Percentiles rank a stretch among this genome's conserved stretches.
These are phyloP conservation scores for Chaetops frenatus DNA, from an alignment of 2,113 vertebrate species.

Conservation along the genomic window DNA sequence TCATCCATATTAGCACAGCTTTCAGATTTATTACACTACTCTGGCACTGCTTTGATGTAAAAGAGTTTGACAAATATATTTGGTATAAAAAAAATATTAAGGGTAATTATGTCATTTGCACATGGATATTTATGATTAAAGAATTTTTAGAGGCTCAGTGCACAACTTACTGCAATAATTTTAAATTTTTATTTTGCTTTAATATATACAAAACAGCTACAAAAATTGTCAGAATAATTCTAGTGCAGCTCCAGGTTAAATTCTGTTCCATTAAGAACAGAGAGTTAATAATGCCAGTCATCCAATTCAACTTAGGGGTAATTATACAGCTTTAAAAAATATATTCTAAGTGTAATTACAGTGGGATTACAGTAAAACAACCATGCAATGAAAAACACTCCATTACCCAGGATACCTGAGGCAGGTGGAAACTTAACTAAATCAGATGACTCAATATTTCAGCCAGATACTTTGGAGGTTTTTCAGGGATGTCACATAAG, in stretches of 20 bases:
- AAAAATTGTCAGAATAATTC: neutral
- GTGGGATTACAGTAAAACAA: neutral
- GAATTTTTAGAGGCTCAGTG: neutral
- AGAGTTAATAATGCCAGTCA: neutral
- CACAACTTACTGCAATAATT: neutral
- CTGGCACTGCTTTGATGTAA: neutral
- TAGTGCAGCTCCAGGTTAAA: neutral
- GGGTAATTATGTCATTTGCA: neutral
- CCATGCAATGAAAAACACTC: neutral
- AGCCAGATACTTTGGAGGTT: neutral
- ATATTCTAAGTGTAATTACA: neutral
- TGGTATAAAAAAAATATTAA: neutral
- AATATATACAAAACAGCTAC: neutral
- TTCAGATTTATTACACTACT: neutral
- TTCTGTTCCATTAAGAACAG: neutral
- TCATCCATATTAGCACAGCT: neutral
- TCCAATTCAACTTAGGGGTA: neutral
- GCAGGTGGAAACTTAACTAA: neutral
- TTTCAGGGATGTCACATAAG: neutral
- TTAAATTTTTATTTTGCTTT: neutral
- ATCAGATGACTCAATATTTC: neutral
- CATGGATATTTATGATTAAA: neutral
- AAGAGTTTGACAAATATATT: conserved; percentile 26
- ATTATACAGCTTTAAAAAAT: neutral
- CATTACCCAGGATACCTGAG: neutral